These are phyloP conservation scores for Lottia gigantea DNA, from an alignment of 2,888 invertebrate genomes.

Conservation along the genomic window DNA sequence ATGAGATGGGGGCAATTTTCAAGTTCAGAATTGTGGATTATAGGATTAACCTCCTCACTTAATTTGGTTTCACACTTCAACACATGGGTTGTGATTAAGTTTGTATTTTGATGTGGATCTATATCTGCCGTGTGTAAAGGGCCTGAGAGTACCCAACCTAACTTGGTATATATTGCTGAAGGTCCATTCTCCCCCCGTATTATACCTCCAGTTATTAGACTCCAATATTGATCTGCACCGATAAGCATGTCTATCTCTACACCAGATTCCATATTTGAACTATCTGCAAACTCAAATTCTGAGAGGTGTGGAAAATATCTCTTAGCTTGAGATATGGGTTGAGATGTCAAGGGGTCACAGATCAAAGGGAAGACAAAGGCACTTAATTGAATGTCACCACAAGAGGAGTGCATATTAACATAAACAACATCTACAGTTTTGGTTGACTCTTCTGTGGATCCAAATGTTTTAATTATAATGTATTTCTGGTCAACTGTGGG, in stretches of 20 bases:
- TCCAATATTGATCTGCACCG: constrained; percentile 6
- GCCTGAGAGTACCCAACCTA: neutral
- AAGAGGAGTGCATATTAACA: neutral
- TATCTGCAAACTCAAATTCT: no score
- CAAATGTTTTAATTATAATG: neutral
- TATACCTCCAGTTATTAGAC: neutral
- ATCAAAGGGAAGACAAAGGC: neutral
- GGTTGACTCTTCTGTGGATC: neutral
- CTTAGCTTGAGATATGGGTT: no score
- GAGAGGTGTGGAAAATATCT: no score
- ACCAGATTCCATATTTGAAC: no score
- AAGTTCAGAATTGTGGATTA: neutral
- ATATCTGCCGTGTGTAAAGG: neutral
- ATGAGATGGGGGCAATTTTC: neutral
- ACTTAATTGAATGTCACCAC: neutral
- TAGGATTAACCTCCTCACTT: neutral
- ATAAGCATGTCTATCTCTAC: no score
- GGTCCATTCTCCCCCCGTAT: constrained; percentile 1
- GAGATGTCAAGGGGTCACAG: neutral
- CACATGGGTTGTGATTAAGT: constrained; percentile 6
- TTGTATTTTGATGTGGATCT: neutral
- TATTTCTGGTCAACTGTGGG: neutral
- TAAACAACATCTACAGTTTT: neutral
- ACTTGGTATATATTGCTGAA: neutral
- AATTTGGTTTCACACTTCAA: constrained; percentile 1